A percentile compares a stretch with the other conserved stretches of the same genome.
Conservation (phyloP, 2,888 invertebrate species). For the Cerastoderma edule region DNA sequence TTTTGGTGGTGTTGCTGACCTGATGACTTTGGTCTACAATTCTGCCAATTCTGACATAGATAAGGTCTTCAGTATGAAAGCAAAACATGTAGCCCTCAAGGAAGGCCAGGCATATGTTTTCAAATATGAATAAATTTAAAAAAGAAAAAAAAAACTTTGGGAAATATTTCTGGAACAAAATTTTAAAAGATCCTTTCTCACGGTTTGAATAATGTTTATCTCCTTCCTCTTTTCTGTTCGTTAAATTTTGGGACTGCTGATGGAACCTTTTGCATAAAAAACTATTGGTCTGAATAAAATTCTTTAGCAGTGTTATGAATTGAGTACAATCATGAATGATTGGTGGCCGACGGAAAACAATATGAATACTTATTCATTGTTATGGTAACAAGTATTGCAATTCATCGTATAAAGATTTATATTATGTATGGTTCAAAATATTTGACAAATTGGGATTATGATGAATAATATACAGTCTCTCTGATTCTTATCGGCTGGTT, state of each 20-base stretch:
- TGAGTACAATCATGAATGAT: no score
- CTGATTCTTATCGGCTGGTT: no score
- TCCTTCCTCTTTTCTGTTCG: background rate
- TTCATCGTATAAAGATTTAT: no score
- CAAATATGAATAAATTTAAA: background rate
- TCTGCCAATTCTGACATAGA: slow-evolving; percentile 45
- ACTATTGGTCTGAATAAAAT: background rate
- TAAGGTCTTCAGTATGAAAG: slow-evolving; percentile 25
- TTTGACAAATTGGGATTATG: no score
- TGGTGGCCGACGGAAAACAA: no score
- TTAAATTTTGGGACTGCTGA: background rate
- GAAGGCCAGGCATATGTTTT: slow-evolving; percentile 51
- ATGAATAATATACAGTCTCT: no score
- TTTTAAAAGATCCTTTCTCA: no score
- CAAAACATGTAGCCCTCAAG: slow-evolving; percentile 46
- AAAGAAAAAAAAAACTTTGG: background rate
- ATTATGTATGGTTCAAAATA: no score
- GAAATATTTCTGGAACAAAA: no score
- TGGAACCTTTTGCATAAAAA: background rate
- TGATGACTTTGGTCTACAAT: slow-evolving; percentile 69
- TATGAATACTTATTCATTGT: no score
- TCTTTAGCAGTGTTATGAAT: background rate
- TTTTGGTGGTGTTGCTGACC: slow-evolving; percentile 50
- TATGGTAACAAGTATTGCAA: no score
- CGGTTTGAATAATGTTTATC: no score